These are phyloP conservation scores for Corydoras sp. DNA, from an alignment of 2,113 vertebrate genomes.

Conservation along the genomic window DNA sequence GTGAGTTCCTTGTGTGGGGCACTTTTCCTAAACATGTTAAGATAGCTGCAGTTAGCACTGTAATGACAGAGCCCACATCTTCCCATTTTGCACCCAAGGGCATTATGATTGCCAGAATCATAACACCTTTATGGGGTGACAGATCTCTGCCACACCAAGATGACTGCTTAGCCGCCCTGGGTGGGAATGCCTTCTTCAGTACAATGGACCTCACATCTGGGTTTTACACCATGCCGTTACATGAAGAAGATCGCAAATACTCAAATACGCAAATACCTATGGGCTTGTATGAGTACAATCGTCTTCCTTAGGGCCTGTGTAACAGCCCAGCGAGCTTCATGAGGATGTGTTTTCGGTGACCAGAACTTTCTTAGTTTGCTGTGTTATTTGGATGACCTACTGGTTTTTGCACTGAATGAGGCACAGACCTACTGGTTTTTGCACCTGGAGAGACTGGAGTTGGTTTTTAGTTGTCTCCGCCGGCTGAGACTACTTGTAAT, in stretches of 20 bases:
- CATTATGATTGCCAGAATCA: too few relatives aligned
- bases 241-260: slow-evolving; percentile 20
- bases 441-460: background rate
- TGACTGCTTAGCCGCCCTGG: background rate
- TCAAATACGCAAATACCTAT: too few relatives aligned
- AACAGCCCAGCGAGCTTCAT: background rate
- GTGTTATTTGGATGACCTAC: background rate
- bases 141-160: background rate
- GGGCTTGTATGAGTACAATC: background rate
- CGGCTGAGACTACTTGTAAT: background rate
- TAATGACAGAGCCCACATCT: too few relatives aligned
- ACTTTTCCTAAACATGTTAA: too few relatives aligned
- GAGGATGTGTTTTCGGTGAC: background rate
- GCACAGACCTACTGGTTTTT: too few relatives aligned
- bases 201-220: background rate
- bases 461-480: background rate
- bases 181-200: background rate
- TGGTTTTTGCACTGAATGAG: background rate
- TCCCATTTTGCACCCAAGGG: too few relatives aligned
- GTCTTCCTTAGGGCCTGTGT: background rate
- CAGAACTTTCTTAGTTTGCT: background rate
- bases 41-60: too few relatives aligned
- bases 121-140: too few relatives aligned
- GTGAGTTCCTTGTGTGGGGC: too few relatives aligned
- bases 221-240: background rate